Conservation (phyloP, 2,797 vertebrate genomes). For the Sarcoramphus papa region DNA sequence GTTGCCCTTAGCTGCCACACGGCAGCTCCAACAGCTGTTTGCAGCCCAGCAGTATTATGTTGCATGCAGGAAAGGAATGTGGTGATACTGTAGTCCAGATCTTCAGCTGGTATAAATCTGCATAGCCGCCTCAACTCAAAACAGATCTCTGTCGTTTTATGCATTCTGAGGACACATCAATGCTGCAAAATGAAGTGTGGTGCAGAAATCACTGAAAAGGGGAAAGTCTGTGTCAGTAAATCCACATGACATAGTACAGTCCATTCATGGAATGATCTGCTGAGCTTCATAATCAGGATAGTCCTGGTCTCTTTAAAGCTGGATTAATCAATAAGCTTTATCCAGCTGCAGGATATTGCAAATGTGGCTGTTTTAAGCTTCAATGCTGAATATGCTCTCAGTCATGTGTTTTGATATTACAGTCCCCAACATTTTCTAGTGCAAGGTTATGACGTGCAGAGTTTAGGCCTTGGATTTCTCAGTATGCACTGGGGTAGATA, state of each 20-base stretch:
- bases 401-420: neutral
- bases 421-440: neutral
- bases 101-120: conserved; percentile 28
- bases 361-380: neutral
- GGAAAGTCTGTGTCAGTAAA: neutral
- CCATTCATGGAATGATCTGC: neutral
- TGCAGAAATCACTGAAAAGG: neutral
- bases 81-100: neutral
- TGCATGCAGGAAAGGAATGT: neutral
- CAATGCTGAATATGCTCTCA: neutral
- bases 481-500: neutral
- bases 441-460: neutral
- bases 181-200: neutral
- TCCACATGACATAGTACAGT: neutral
- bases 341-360: neutral
- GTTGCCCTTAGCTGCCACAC: neutral
- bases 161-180: neutral
- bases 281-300: neutral
- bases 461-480: neutral
- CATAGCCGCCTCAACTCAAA: neutral
- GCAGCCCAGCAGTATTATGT: neutral
- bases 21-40: conserved; percentile 29
- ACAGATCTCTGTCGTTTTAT: neutral
- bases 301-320: neutral
- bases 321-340: neutral